Evolutionary conservation across 2,113 vertebrate species (phyloP).

Genomic region (Meles meles): DNA sequence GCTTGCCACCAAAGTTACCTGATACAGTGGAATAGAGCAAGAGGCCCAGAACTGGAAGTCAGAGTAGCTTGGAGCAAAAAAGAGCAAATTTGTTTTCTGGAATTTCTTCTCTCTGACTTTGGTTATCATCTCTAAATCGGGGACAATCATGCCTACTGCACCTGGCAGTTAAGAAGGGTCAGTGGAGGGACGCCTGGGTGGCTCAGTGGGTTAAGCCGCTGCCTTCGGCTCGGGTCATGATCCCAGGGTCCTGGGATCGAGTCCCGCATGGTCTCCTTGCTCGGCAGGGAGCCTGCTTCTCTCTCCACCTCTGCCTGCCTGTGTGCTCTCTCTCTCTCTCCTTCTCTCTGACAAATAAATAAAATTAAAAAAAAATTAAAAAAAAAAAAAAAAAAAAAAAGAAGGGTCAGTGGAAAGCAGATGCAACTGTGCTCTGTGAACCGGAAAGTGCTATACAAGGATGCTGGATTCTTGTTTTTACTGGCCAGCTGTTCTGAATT

Average conservation of each 20-base stretch:
- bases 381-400: too few species aligned
- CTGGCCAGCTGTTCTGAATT: background rate
- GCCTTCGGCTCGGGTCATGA: too few species aligned
- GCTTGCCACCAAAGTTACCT: background rate
- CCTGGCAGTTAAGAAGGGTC: background rate
- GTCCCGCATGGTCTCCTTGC: too few species aligned
- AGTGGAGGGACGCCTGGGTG: too few species aligned
- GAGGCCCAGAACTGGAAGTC: background rate
- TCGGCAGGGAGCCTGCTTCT: too few species aligned
- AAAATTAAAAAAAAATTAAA: too few species aligned
- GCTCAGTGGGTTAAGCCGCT: too few species aligned
- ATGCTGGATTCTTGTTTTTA: background rate
- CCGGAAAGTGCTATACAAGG: fast-evolving
- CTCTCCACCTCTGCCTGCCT: too few species aligned
- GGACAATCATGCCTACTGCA: background rate
- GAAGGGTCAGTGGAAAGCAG: background rate
- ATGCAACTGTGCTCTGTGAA: background rate
- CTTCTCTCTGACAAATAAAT: too few species aligned
- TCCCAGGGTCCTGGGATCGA: too few species aligned
- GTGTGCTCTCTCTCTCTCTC: too few species aligned
- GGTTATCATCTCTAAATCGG: background rate
- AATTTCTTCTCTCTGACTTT: background rate
- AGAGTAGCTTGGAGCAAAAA: background rate
- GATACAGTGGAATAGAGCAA: background rate
- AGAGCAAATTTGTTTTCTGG: background rate